These are phyloP conservation scores for Uropsilus gracilis DNA, from an alignment of 2,113 vertebrate species.

Conservation along the genomic window DNA sequence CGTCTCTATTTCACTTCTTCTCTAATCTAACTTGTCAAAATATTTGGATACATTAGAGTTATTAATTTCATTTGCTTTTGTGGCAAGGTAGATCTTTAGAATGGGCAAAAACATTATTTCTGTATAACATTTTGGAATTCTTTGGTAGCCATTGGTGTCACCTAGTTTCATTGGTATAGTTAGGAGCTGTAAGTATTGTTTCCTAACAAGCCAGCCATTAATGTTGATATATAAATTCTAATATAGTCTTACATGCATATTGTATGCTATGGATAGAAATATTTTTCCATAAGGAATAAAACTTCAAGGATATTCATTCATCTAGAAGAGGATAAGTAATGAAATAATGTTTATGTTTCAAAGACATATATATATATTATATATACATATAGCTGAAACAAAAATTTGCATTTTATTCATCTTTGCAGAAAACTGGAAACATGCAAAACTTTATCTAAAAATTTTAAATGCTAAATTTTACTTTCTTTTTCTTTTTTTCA, in stretches of 20 bases:
- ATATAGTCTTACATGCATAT: not conserved
- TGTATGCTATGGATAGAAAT: not conserved
- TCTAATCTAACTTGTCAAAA: no score
- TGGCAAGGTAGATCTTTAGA: no score
- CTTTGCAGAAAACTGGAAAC: not conserved
- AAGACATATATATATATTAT: not conserved
- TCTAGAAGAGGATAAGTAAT: not conserved
- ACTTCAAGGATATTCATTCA: not conserved
- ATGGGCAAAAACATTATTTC: no score
- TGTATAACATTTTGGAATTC: no score
- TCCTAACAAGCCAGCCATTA: not conserved
- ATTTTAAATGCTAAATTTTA: not conserved
- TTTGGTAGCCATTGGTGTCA: no score
- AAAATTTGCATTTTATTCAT: not conserved
- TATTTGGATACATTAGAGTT: no score
- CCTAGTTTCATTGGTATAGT: not conserved
- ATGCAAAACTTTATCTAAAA: not conserved
- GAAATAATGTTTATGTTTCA: not conserved
- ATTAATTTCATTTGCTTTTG: no score
- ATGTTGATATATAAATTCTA: not conserved
- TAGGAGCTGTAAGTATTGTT: not conserved
- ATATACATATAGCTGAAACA: not conserved
- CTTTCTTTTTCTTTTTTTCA: not conserved
- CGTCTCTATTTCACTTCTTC: no score
- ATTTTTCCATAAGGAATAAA: not conserved